Percentiles rank a stretch among this genome's conserved stretches.
These are phyloP conservation scores for Mus minutoides DNA, from an alignment of 2,797 vertebrate genomes.

Conservation along the genomic window DNA sequence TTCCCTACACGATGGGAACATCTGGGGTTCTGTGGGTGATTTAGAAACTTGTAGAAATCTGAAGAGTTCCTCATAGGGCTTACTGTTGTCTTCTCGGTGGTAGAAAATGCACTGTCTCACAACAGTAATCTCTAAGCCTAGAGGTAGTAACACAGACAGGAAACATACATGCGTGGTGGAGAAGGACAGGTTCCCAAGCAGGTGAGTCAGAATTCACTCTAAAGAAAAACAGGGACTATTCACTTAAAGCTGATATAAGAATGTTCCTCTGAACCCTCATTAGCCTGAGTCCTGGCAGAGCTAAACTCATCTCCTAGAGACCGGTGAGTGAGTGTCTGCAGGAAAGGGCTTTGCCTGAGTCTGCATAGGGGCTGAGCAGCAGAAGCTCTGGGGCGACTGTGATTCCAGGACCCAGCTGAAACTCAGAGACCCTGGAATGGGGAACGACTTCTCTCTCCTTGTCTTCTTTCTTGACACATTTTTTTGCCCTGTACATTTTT, in stretches of 20 bases:
- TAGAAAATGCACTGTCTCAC: constrained; percentile 30
- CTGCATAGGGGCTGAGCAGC: constrained; percentile 13
- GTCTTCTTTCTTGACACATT: not conserved
- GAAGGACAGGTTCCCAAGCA: constrained; percentile 59
- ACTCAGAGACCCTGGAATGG: not conserved
- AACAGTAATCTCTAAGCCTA: constrained; percentile 33
- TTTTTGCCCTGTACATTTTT: not conserved
- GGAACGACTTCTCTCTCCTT: not conserved
- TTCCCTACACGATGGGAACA: not conserved
- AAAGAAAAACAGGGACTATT: constrained; percentile 3
- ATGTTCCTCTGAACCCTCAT: constrained; percentile 20
- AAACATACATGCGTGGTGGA: not conserved
- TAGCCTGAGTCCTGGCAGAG: not conserved
- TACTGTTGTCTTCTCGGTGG: not conserved
- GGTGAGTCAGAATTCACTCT: constrained; percentile 42
- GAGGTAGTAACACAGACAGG: not conserved
- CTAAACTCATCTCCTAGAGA: not conserved
- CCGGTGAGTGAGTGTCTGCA: not conserved
- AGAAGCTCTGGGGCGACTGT: not conserved
- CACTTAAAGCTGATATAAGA: not conserved
- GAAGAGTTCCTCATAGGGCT: not conserved
- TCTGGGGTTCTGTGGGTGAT: not conserved
- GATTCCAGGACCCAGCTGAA: not conserved
- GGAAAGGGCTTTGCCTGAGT: not conserved
- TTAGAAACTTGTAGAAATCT: not conserved